Conservation (phyloP, 2,113 vertebrate species). For the Holacanthus passer region DNA sequence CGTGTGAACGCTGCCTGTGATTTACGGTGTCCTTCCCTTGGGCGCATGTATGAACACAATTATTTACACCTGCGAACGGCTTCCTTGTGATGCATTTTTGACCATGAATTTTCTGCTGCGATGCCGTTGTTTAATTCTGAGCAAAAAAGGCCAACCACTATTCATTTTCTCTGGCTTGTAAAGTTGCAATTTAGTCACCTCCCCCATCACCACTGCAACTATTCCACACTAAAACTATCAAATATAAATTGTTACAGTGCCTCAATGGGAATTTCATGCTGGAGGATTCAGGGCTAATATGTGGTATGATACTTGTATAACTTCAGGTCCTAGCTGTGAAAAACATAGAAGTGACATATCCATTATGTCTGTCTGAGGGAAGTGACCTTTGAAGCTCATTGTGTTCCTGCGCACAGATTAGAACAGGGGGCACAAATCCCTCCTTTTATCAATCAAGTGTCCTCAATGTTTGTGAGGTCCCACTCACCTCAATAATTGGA, state of each 20-base stretch:
- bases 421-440: conserved; percentile 27
- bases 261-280: conserved; percentile 39
- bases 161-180: conserved; percentile 23
- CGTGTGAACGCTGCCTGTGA: conserved; percentile 47
- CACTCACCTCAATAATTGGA: conserved; percentile 38
- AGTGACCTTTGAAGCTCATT: conserved; percentile 74
- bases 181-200: conserved; percentile 1
- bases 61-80: conserved; percentile 62
- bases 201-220: not conserved
- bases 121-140: conserved; percentile 10
- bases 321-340: conserved; percentile 20
- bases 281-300: conserved; percentile 32
- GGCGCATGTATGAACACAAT: conserved; percentile 38
- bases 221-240: conserved; percentile 28
- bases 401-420: conserved; percentile 59
- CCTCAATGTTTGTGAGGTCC: conserved; percentile 31
- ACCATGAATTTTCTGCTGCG: conserved; percentile 27
- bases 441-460: conserved; percentile 56
- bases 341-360: conserved; percentile 61
- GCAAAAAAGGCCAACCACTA: not conserved
- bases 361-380: conserved; percentile 63
- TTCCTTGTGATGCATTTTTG: conserved; percentile 39
- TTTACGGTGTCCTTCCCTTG: conserved; percentile 44
- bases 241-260: conserved; percentile 19
- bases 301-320: conserved; percentile 14